Evolutionary conservation across 1,140 invertebrate species (phyloP).

Genomic region (Drosophila dunni): DNA sequence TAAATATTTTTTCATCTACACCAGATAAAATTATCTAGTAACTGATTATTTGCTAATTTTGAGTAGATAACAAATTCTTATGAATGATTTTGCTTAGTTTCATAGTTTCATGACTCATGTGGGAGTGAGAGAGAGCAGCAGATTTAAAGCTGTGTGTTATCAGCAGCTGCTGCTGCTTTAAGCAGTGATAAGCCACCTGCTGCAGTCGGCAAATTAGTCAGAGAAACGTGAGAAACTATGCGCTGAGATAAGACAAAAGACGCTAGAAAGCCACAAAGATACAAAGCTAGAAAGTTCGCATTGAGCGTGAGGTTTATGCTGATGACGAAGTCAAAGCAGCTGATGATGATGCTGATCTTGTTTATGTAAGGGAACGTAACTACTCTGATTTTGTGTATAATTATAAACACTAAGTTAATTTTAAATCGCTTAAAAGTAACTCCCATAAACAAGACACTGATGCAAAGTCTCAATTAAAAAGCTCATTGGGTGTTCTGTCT

Average conservation of each 20-base stretch:
- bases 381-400: too few relatives aligned
- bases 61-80: background rate
- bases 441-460: too few relatives aligned
- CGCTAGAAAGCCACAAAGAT: constrained; percentile 5
- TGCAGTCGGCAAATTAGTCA: constrained; percentile 62
- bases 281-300: constrained; percentile 20
- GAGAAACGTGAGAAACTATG: constrained; percentile 73
- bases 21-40: constrained; percentile 18
- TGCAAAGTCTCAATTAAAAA: too few relatives aligned
- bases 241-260: constrained; percentile 50
- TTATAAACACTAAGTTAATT: too few relatives aligned
- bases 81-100: constrained; percentile 13
- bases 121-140: constrained; percentile 3
- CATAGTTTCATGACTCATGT: constrained; percentile 32
- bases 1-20: constrained; percentile 17
- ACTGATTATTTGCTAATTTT: constrained; percentile 13
- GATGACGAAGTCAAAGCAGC: background rate
- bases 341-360: background rate
- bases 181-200: constrained; percentile 67
- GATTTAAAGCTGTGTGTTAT: constrained; percentile 35
- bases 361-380: too few relatives aligned
- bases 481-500: too few relatives aligned
- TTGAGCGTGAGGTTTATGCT: constrained; percentile 47
- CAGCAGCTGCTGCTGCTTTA: constrained; percentile 24
- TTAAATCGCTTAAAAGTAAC: too few relatives aligned